These are phyloP conservation scores for Xylota sylvarum DNA, from an alignment of 2,888 invertebrate genomes.

Conservation along the genomic window DNA sequence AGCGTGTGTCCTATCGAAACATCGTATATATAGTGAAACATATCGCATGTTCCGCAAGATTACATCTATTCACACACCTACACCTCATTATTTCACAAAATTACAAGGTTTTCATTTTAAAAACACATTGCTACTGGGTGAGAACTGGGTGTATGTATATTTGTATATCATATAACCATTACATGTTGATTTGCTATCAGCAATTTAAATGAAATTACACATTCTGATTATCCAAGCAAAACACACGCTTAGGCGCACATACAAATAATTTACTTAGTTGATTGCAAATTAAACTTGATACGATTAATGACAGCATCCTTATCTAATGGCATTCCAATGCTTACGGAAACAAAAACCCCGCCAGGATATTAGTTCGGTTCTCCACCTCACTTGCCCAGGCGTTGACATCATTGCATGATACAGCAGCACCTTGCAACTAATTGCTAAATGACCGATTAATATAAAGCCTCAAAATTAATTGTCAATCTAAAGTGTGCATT, in stretches of 20 bases:
- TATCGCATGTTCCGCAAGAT: too few species aligned
- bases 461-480: slow-evolving; percentile 73
- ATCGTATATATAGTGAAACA: too few species aligned
- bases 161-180: slow-evolving; percentile 16
- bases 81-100: not conserved
- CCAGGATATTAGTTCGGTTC: slow-evolving; percentile 31
- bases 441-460: slow-evolving; percentile 76
- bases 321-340: slow-evolving; percentile 76
- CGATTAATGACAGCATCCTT: slow-evolving; percentile 73
- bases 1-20: too few species aligned
- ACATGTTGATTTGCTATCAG: slow-evolving; percentile 75
- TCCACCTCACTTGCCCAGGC: not conserved
- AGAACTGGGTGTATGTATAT: not conserved
- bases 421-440: slow-evolving; percentile 57
- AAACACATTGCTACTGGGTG: not conserved
- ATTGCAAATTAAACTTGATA: slow-evolving; percentile 77
- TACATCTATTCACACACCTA: too few species aligned
- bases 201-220: slow-evolving; percentile 67
- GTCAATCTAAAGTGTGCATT: slow-evolving; percentile 69
- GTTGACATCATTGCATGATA: not conserved
- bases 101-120: not conserved
- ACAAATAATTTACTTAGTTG: slow-evolving; percentile 73
- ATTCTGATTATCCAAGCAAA: slow-evolving; percentile 51
- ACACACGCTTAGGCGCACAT: slow-evolving; percentile 8
- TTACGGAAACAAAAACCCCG: slow-evolving; percentile 46